Conservation (phyloP, 2,113 vertebrate genomes). For the Pyrgilauda ruficollis region DNA sequence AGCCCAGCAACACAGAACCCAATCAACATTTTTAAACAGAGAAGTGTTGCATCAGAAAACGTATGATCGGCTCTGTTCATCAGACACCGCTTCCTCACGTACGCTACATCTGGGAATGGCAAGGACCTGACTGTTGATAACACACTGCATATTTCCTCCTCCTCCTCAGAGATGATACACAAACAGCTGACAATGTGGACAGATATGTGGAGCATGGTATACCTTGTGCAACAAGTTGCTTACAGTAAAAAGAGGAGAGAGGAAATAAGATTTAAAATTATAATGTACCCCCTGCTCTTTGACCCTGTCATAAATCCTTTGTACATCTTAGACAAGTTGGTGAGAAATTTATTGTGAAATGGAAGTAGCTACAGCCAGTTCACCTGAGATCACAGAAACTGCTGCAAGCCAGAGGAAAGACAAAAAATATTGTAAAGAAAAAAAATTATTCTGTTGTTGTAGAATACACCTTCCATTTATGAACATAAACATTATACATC, state of each 20-base stretch:
- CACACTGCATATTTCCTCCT: conserved; percentile 11
- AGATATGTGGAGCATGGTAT: conserved; percentile 15
- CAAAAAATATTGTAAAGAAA: neutral
- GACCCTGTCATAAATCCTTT: neutral
- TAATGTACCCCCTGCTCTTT: neutral
- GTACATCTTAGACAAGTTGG: neutral
- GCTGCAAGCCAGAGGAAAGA: neutral
- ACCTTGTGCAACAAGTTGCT: conserved; percentile 41
- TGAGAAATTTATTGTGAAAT: neutral
- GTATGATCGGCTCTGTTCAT: neutral
- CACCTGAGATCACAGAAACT: neutral
- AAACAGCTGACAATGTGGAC: conserved; percentile 37
- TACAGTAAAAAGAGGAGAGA: conserved; percentile 4
- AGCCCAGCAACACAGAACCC: conserved; percentile 33
- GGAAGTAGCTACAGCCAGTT: neutral
- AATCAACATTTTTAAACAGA: neutral
- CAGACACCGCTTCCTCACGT: neutral
- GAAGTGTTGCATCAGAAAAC: conserved; percentile 43
- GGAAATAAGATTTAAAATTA: neutral
- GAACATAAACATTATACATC: neutral
- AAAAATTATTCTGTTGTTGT: neutral
- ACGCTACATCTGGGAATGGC: neutral
- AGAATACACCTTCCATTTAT: neutral
- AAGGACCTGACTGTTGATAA: conserved; percentile 17
- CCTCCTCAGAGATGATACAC: conserved; percentile 20